Percentiles rank a stretch among this genome's conserved stretches.
phyloP scores from a whole-genome alignment of 2,113 vertebrate species.

The Eclectus roratus region DNA sequence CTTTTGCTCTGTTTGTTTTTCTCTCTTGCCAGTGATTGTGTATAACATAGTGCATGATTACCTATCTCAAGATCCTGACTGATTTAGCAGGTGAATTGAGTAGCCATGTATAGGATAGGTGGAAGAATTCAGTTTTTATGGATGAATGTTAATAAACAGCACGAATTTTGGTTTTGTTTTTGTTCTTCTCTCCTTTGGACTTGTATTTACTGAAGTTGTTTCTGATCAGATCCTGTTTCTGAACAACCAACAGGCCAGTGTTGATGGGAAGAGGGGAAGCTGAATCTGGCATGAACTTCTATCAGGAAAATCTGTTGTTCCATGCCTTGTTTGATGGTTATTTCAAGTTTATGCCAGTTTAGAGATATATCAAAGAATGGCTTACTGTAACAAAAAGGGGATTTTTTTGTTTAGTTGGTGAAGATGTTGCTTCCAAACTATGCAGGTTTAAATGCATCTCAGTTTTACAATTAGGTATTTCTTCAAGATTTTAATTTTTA shows the following conservation, averaged over 20 bases:
- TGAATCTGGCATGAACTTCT: not conserved
- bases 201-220: not conserved
- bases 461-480: not conserved
- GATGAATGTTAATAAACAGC: not conserved
- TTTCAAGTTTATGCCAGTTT: not conserved
- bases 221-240: not conserved
- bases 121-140: not conserved
- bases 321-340: not conserved
- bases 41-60: not conserved
- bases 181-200: not conserved
- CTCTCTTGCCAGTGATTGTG: not conserved
- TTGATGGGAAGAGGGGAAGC: not conserved
- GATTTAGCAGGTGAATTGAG: not conserved
- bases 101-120: not conserved
- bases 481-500: not conserved
- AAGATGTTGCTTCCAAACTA: not conserved
- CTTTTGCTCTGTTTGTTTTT: not conserved
- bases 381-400: not conserved
- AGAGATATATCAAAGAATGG: not conserved
- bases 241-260: not conserved
- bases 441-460: not conserved
- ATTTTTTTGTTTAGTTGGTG: not conserved
- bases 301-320: not conserved
- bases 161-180: not conserved
- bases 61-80: not conserved